Base-by-base conservation (phyloP, 2,797 vertebrate genomes). In the Pagetopsis macropterus region DNA sequence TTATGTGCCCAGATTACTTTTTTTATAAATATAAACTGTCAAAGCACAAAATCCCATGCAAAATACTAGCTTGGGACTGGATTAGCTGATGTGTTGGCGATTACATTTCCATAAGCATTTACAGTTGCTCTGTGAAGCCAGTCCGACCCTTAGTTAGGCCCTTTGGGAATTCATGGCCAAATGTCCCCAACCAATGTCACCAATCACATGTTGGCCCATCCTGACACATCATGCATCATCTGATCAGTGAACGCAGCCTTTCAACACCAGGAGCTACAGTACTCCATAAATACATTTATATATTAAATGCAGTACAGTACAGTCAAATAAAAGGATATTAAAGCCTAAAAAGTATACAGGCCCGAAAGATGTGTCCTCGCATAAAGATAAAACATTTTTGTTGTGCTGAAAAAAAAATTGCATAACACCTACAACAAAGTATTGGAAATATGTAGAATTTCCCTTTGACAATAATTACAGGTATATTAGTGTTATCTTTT, bases 111-210 rank as follows among this genome's bases (percentile, higher is more conserved):
- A 54, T 58, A 19, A 58, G 50, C 16, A 51, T 70, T 49, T n/a
- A 14, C 66, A 51, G 14, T 56, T 45, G 33, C 56, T 44, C 33
- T 49, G 9, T 15, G 43, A 56, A 41, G 9, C 44, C 51, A 40
- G 19, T 12, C 33, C 44, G 46, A 65, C 60, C 59, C 43, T 11
- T n/a, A 13, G 48, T 45, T 5, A 0, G 31, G 21, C 58, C 54
- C 49, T 41, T 21, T 15, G 40, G 21, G n/a, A 50, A 10, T 31
- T 63, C 45, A 65, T 23, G 9, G 49, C 27, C 58, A 64, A 40
- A 59, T 70, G 33, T 48, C 12, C 5, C 50, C 31, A 76, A 12
- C 54, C 46, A 52, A 45, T 59, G 59, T 10, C 66, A 63, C 43
- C 9, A 11, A 66, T 27, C 63, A 37, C 70, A 58, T n/a, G 70